A percentile compares a stretch with the other conserved stretches of the same genome.
Evolutionary conservation across 2,797 vertebrate genomes (phyloP).

Genomic region (Enteromius fasciolatus): DNA sequence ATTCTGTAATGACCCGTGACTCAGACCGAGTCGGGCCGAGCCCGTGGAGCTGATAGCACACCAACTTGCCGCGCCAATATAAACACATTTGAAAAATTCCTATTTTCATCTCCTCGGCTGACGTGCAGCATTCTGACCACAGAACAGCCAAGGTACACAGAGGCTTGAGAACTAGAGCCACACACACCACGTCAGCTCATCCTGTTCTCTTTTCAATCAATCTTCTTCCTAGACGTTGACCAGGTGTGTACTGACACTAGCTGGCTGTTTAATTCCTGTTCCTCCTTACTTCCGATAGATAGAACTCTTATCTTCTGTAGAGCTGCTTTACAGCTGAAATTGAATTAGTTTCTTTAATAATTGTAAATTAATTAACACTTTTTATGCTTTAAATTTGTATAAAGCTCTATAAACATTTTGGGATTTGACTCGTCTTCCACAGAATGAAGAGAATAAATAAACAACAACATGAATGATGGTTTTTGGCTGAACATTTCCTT

Average conservation of each 20-base stretch:
- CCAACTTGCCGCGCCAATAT: slow-evolving; percentile 18
- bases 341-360: not conserved
- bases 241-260: not conserved
- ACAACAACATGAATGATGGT: not conserved
- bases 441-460: not conserved
- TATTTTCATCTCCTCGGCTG: slow-evolving; percentile 32
- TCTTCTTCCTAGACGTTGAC: not conserved
- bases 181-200: slow-evolving; percentile 11
- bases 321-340: not conserved
- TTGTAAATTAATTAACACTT: not conserved
- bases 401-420: not conserved
- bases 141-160: slow-evolving; percentile 44
- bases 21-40: not conserved
- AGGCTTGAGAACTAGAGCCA: slow-evolving; percentile 24
- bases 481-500: not conserved
- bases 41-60: not conserved
- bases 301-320: not conserved
- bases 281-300: not conserved
- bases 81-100: slow-evolving; percentile 37
- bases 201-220: not conserved
- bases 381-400: not conserved
- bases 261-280: not conserved
- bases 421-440: not conserved
- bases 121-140: slow-evolving; percentile 20
- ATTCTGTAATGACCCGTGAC: slow-evolving; percentile 11